These are phyloP conservation scores for Coboldia fuscipes DNA, from an alignment of 1,140 invertebrate species.

Conservation along the genomic window DNA sequence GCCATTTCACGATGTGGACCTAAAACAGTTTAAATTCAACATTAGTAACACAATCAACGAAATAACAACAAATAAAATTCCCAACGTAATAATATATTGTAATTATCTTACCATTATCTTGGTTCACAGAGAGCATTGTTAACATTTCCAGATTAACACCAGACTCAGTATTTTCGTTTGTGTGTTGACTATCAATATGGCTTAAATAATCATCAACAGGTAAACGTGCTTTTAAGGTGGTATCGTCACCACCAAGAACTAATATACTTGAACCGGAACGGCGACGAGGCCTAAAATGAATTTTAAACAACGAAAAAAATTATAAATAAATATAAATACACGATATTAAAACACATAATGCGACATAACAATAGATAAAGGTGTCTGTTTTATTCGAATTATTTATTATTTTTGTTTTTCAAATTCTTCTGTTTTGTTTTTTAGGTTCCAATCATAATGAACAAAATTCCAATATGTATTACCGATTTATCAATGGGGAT, in stretches of 20 bases:
- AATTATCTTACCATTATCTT: conserved; percentile 32
- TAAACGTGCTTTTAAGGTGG: conserved; percentile 20
- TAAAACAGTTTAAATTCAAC: conserved; percentile 19
- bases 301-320: not conserved
- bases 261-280: conserved; percentile 44
- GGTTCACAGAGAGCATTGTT: conserved; percentile 39
- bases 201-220: conserved; percentile 21
- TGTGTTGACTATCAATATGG: conserved; percentile 17
- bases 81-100: conserved; percentile 1
- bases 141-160: conserved; percentile 38
- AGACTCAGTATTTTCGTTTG: conserved; percentile 21
- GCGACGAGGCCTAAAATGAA: conserved; percentile 34
- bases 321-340: not conserved
- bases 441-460: too few species aligned
- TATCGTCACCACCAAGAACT: conserved; percentile 37
- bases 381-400: too few species aligned
- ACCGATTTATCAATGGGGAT: too few species aligned
- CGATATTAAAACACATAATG: too few species aligned
- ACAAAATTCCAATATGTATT: too few species aligned
- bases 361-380: too few species aligned
- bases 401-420: too few species aligned
- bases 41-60: not conserved
- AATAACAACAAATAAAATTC: not conserved
- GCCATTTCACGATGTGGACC: conserved; percentile 89
- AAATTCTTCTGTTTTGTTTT: too few species aligned